Evolutionary conservation across 1,140 invertebrate species (phyloP), one percentile per base, ranked within the genome.

Genomic region (Nilaparvata lugens): DNA sequence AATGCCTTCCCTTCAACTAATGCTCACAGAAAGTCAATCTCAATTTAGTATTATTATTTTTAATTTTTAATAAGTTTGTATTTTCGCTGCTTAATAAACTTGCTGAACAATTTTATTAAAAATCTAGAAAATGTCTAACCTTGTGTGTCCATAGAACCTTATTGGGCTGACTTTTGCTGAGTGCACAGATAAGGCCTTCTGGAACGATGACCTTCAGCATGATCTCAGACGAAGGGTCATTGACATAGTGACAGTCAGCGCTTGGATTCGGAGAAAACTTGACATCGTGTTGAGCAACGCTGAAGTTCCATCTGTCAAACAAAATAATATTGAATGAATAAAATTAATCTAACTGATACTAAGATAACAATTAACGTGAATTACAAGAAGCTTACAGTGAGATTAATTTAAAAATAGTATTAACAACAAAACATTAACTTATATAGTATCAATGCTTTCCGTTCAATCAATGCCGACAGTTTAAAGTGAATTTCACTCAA

Each of bases 271-370:
- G 66, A 18, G 79, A 58, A n/a, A 91, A 67, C 51, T 84, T 82
- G 35, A 95, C 65, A 64, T 94, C 85, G 75, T 94, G 88, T 62
- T 91, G 85, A 1, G 88, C 91, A 28, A 97, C 93, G 73, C 91
- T 95, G 69, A 95, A 97, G 76, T 97, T 96, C 94, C 94, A 97
- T 68, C 90, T 89, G 66, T 35, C 73, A 42, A 55, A 71, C 54
- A 57, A 66, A 23, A 61, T 25, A n/a, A 52, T 14, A 35, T 35
- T 35, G 9, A 1, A n/a, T n/a, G n/a, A n/a, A n/a, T n/a, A n/a
- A n/a, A n/a, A n/a, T n/a, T n/a, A n/a, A n/a, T n/a, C n/a, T n/a
- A n/a, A n/a, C n/a, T n/a, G n/a, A n/a, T n/a, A n/a, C n/a, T n/a
- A n/a, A n/a, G n/a, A n/a, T n/a, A n/a, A n/a, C n/a, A n/a, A n/a